phyloP scores from a whole-genome alignment of 1,140 invertebrate genomes.

The Asbolus verrucosus region DNA sequence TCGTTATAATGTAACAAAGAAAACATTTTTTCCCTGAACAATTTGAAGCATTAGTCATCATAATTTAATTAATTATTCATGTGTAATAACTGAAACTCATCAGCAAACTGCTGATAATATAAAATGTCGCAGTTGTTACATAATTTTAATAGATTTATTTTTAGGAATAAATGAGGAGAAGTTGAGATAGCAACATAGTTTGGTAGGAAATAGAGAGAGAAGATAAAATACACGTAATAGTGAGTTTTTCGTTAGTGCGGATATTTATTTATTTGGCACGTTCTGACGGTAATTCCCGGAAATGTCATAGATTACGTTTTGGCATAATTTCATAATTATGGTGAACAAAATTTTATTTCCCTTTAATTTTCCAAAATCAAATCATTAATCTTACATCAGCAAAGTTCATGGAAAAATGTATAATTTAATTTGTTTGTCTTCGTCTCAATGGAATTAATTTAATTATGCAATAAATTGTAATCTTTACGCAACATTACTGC shows the following conservation, averaged over 20 bases:
- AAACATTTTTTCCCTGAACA: conserved; percentile 20
- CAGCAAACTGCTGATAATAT: conserved; percentile 11
- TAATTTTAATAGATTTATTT: conserved; percentile 39
- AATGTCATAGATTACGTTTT: conserved; percentile 39
- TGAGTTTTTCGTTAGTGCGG: conserved; percentile 18
- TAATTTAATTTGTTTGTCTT: too few species aligned
- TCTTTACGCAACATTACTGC: background rate
- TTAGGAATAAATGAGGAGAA: conserved; percentile 12
- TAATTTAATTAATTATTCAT: conserved; percentile 10
- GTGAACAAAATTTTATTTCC: background rate
- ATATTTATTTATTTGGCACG: conserved; percentile 44
- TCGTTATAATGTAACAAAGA: background rate
- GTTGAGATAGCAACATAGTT: conserved; percentile 3
- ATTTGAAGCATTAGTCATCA: conserved; percentile 16
- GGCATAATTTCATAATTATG: conserved; percentile 31
- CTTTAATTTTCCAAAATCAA: background rate
- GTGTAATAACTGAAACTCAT: conserved; percentile 16
- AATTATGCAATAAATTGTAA: too few species aligned
- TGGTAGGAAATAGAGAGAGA: background rate
- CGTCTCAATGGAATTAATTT: too few species aligned
- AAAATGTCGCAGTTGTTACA: conserved; percentile 44
- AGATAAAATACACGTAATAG: conserved; percentile 30
- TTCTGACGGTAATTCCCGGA: conserved; percentile 39
- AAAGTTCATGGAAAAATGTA: too few species aligned
- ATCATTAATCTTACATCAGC: background rate